Conservation (phyloP, 2,888 invertebrate genomes). For the Schizotus pectinicornis region DNA sequence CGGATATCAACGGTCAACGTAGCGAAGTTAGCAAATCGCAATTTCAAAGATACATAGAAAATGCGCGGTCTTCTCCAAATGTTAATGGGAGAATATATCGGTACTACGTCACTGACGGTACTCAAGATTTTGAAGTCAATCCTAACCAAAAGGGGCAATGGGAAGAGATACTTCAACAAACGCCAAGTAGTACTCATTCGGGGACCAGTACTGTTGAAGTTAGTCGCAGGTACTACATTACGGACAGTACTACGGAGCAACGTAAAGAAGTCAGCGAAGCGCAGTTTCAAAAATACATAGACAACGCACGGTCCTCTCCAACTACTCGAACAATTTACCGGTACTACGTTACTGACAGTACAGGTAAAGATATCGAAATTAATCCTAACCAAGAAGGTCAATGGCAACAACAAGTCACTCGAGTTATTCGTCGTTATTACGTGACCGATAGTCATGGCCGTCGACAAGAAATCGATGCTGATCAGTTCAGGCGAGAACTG, state of each 20-base stretch:
- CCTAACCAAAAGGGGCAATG: not conserved
- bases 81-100: not conserved
- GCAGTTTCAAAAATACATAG: constrained; percentile 1
- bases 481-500: not conserved
- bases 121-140: not conserved
- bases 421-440: not conserved
- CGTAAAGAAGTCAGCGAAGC: not conserved
- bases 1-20: not conserved
- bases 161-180: not conserved
- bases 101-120: not conserved
- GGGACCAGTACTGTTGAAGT: too few species aligned
- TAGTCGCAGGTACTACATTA: not conserved
- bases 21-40: not conserved
- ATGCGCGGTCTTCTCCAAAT: not conserved
- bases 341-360: not conserved
- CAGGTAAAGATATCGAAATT: not conserved
- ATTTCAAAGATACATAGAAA: not conserved
- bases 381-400: not conserved
- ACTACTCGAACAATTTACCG: not conserved
- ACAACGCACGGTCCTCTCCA: not conserved
- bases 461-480: constrained; percentile 2
- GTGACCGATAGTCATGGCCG: not conserved
- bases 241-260: not conserved
- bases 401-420: not conserved
- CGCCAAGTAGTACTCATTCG: not conserved